Percentiles rank a stretch among this genome's conserved stretches.
phyloP scores from a whole-genome alignment of 1,140 invertebrate species.

The Habropoda laboriosa region DNA sequence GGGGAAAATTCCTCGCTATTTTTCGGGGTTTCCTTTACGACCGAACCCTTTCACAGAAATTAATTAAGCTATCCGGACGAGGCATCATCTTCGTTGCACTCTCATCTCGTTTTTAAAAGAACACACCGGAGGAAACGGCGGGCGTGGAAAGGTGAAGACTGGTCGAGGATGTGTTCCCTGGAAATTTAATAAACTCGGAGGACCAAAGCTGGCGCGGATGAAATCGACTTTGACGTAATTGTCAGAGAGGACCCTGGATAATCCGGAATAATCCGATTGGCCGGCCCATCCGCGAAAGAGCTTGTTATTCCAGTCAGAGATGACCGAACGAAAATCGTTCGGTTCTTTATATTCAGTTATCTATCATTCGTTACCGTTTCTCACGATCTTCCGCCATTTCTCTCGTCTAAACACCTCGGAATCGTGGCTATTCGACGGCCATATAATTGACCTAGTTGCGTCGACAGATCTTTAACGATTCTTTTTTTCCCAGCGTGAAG shows the following conservation, averaged over 20 bases:
- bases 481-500: no score
- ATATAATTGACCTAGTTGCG: no score
- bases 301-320: background rate
- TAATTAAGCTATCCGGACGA: no score
- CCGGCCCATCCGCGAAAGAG: background rate
- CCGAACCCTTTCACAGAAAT: background rate
- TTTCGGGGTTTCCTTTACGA: background rate
- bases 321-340: background rate
- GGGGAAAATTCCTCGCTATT: background rate
- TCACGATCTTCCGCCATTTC: no score
- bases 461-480: no score
- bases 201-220: background rate
- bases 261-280: slow-evolving; percentile 32
- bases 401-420: no score
- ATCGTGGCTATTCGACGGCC: no score
- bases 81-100: no score
- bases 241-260: background rate
- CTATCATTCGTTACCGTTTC: no score
- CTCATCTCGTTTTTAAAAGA: no score
- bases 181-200: slow-evolving; percentile 45
- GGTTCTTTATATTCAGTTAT: no score
- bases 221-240: slow-evolving; percentile 47
- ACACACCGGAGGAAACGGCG: background rate
- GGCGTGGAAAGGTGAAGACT: no score
- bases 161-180: background rate